Evolutionary conservation across 2,113 vertebrate genomes (phyloP).

Genomic region (Phrynocephalus versicolor): DNA sequence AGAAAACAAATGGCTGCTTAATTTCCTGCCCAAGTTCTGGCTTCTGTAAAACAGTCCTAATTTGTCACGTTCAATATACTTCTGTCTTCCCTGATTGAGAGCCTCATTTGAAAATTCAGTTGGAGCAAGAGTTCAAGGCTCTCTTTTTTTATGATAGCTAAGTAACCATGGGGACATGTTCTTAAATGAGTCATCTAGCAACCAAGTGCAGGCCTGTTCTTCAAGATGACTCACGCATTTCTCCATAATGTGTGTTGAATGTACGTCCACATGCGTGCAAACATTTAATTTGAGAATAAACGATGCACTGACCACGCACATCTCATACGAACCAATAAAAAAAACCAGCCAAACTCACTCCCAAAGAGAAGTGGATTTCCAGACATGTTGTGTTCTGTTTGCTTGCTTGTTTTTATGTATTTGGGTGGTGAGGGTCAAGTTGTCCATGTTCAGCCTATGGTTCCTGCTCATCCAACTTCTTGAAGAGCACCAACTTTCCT

Average conservation of each 20-base stretch:
- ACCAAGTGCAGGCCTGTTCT: conserved; percentile 12
- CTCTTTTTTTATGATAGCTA: conserved; percentile 69
- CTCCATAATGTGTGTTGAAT: not conserved
- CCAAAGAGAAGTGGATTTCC: no score
- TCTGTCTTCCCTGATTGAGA: not conserved
- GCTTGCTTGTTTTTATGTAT: no score
- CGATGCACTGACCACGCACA: no score
- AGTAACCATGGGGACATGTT: conserved; percentile 64
- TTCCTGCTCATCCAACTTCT: no score
- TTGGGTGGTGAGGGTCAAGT: no score
- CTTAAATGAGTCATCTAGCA: conserved; percentile 33
- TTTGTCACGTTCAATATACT: not conserved
- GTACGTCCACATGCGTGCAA: not conserved
- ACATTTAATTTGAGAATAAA: not conserved
- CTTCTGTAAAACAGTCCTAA: not conserved
- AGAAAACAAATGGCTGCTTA: no score
- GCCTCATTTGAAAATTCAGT: not conserved
- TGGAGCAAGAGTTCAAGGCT: not conserved
- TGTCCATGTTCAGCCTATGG: no score
- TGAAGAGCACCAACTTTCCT: no score
- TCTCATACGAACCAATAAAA: no score
- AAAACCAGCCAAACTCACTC: no score
- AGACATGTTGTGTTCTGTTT: no score
- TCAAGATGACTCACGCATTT: conserved; percentile 37
- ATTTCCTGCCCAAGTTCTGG: no score